Base-by-base conservation (phyloP, 2,797 vertebrate genomes). In the Esox lucius region DNA sequence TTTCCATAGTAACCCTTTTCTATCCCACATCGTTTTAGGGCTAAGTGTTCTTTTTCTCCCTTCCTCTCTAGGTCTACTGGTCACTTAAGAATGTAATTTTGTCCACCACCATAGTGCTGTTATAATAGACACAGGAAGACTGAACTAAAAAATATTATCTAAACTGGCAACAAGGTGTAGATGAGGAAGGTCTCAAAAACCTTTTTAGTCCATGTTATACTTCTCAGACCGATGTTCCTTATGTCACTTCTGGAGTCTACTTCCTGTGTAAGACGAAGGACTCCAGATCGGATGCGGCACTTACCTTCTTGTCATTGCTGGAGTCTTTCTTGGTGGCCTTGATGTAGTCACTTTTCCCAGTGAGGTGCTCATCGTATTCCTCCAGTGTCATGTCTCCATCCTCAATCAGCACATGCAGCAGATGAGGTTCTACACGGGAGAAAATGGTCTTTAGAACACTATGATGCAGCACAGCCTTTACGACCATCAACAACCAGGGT, bases 311-410 rank as follows among this genome's bases (percentile, higher is more conserved):
- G 87, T 95, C 93, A 0, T 95, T 88, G 35, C 96, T 97, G 75
- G 93, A 84, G 84, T 96, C 94, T 85, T 96, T 98, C 91, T 95
- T 97, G 6, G 90, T 96, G 77, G 95, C 96, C 88, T 95, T 96
- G 83, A 97, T 95, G 91, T 97, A 98, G 75, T 97, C 96, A 0
- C 90, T 95, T 77, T 95, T 94, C 62, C 95, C 94, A 62, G 94
- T 95, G 78, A 99, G 88, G 83, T 96, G 95, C 56, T 94, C 95
- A 0, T 97, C 95, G 0, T 97, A 99, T 84, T 98, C 96, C 28
- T 94, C 93, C 15, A 91, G 90, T 0, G 90, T 95, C 96, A 98
- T 97, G 88, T 97, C 96, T 26, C 97, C 97, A 0, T 94, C 95
- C 84, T 98, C 97, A 56, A 96, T 91, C 72, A 98, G 91, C 82